Percentiles rank a stretch among this genome's conserved stretches.
phyloP scores from a whole-genome alignment of 2,113 vertebrate genomes.

The Apodemus sylvaticus region DNA sequence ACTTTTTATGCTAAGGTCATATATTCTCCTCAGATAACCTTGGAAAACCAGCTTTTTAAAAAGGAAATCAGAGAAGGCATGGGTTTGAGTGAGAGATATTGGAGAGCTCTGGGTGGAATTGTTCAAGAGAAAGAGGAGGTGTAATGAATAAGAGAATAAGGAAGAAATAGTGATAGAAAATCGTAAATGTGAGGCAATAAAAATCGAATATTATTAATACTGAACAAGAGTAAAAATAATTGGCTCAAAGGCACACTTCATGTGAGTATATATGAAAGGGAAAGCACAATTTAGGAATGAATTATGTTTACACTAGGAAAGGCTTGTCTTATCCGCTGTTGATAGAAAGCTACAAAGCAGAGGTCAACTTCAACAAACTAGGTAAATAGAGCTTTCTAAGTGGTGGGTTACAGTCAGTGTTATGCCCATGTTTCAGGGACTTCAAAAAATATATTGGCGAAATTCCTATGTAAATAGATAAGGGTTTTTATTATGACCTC shows the following conservation, averaged over 20 bases:
- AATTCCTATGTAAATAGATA: too few relatives aligned
- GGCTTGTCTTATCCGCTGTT: not conserved
- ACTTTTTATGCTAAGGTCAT: too few relatives aligned
- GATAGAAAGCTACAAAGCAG: not conserved
- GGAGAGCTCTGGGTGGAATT: not conserved
- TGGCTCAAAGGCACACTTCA: not conserved
- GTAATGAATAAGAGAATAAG: not conserved
- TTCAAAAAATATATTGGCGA: too few relatives aligned
- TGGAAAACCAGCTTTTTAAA: too few relatives aligned
- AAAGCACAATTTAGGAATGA: too few relatives aligned
- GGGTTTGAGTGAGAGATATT: not conserved
- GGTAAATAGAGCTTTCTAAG: not conserved
- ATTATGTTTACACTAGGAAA: too few relatives aligned
- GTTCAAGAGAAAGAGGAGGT: not conserved
- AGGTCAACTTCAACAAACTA: not conserved
- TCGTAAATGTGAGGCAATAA: not conserved
- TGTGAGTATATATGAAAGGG: not conserved
- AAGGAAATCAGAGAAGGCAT: not conserved
- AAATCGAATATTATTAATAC: not conserved
- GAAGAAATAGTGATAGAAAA: not conserved
- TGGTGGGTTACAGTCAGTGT: too few relatives aligned
- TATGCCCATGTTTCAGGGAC: too few relatives aligned
- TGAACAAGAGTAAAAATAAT: not conserved
- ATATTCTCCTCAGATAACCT: not conserved
- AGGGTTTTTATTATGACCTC: too few relatives aligned